Conservation (phyloP, 2,888 invertebrate genomes). For the Pharmacophagus antenor region DNA sequence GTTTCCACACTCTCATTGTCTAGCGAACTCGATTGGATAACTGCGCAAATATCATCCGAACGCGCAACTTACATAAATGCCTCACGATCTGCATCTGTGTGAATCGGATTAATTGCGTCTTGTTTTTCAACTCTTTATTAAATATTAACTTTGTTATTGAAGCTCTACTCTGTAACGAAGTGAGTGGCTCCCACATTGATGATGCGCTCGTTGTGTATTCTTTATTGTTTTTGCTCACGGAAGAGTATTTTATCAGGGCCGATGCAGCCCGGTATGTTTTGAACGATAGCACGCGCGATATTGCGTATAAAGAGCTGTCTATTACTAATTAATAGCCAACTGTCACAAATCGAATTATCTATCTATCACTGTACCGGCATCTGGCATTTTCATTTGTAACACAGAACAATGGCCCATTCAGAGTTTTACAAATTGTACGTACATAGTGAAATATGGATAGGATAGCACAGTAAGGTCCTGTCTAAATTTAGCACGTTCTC, state of each 20-base stretch:
- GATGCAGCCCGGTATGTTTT: slow-evolving; percentile 37
- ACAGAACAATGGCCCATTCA: slow-evolving; percentile 70
- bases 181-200: slow-evolving; percentile 54
- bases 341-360: slow-evolving; percentile 56
- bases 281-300: slow-evolving; percentile 8
- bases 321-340: slow-evolving; percentile 56
- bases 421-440: slow-evolving; percentile 64
- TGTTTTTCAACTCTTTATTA: slow-evolving; percentile 56
- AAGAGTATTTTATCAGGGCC: slow-evolving; percentile 33
- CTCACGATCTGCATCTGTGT: slow-evolving; percentile 55
- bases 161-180: slow-evolving; percentile 59
- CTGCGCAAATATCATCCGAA: slow-evolving; percentile 68
- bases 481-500: slow-evolving; percentile 17
- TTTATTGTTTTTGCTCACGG: slow-evolving; percentile 25
- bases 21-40: slow-evolving; percentile 72
- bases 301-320: slow-evolving; percentile 39
- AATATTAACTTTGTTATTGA: slow-evolving; percentile 58
- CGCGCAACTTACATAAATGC: slow-evolving; percentile 63
- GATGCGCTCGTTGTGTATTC: slow-evolving; percentile 26
- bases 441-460: slow-evolving; percentile 53
- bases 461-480: slow-evolving; percentile 34
- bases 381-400: slow-evolving; percentile 62
- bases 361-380: slow-evolving; percentile 61
- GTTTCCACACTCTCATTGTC: slow-evolving; percentile 75
- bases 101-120: slow-evolving; percentile 67